phyloP scores from a whole-genome alignment of 2,888 invertebrate genomes.

The Tenthredo distinguenda region DNA sequence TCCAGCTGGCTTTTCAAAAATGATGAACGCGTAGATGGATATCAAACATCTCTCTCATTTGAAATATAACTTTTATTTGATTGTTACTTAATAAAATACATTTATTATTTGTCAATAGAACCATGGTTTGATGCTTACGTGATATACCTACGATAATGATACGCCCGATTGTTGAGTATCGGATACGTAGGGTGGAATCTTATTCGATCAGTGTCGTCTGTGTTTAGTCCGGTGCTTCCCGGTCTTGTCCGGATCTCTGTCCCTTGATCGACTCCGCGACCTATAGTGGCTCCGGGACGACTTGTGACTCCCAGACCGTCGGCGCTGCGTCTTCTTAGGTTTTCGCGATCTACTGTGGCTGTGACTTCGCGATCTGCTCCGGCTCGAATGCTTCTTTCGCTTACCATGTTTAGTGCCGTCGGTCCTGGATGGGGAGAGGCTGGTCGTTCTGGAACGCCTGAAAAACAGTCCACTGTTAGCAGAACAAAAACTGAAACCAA shows the following conservation, averaged over 20 bases:
- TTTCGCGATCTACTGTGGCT: slow-evolving; percentile 76
- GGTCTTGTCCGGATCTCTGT: slow-evolving; percentile 74
- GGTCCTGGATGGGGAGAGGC: slow-evolving; percentile 70
- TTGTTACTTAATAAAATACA: slow-evolving; percentile 49
- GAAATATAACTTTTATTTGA: slow-evolving; percentile 49
- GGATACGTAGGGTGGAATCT: slow-evolving; percentile 4
- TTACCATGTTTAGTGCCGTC: slow-evolving; percentile 74
- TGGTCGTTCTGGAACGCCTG: slow-evolving; percentile 72
- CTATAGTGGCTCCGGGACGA: slow-evolving; percentile 74
- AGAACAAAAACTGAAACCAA: not conserved
- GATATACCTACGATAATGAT: slow-evolving; percentile 6
- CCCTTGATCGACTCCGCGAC: slow-evolving; percentile 74
- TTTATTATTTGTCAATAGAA: slow-evolving; percentile 40
- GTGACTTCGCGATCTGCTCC: slow-evolving; percentile 77
- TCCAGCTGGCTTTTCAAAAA: slow-evolving; percentile 66
- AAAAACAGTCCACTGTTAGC: not conserved
- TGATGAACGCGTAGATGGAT: slow-evolving; percentile 56
- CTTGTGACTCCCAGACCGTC: slow-evolving; percentile 75
- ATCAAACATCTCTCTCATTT: not conserved
- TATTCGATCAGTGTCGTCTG: slow-evolving; percentile 68
- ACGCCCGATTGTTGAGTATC: not conserved
- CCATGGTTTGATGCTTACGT: not conserved
- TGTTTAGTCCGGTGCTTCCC: slow-evolving; percentile 74
- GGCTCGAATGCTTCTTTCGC: slow-evolving; percentile 75
- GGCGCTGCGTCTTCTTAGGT: slow-evolving; percentile 73